These are phyloP conservation scores for Spodoptera litura DNA, from an alignment of 1,140 invertebrate genomes.

Conservation along the genomic window DNA sequence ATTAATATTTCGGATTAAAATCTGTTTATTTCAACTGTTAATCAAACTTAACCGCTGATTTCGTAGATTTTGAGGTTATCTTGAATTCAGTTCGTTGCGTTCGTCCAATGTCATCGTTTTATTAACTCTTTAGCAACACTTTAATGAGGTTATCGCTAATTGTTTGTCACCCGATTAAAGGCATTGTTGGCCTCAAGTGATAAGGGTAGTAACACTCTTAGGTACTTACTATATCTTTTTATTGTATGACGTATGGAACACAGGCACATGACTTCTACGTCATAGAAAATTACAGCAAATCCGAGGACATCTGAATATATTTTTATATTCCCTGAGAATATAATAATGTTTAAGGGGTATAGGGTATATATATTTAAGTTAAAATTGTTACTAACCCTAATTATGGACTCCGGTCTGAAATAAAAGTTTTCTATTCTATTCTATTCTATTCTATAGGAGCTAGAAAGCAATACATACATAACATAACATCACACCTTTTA, in stretches of 20 bases:
- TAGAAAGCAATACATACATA: no score
- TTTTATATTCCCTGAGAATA: no score
- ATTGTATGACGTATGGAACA: neutral
- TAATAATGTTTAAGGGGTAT: no score
- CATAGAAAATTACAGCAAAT: no score
- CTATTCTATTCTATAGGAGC: no score
- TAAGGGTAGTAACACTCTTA: constrained; percentile 12
- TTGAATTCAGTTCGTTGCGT: neutral
- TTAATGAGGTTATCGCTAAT: constrained; percentile 44
- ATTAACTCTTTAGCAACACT: constrained; percentile 27
- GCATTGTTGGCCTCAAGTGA: constrained; percentile 22
- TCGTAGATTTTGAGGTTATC: constrained; percentile 3
- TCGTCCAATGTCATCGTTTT: constrained; percentile 19
- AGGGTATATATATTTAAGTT: no score
- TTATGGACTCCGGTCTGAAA: no score
- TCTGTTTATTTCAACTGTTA: neutral
- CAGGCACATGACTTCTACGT: neutral
- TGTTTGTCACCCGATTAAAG: constrained; percentile 43
- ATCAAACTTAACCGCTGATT: neutral
- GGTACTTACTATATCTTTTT: constrained; percentile 4
- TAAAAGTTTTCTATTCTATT: no score
- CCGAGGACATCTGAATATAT: no score
- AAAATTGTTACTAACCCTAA: no score
- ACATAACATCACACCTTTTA: no score
- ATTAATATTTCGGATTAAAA: no score